Percentiles rank a stretch among this genome's conserved stretches.
Conservation (phyloP, 1,140 invertebrate genomes). For the Mycetomoellerius zeteki region DNA sequence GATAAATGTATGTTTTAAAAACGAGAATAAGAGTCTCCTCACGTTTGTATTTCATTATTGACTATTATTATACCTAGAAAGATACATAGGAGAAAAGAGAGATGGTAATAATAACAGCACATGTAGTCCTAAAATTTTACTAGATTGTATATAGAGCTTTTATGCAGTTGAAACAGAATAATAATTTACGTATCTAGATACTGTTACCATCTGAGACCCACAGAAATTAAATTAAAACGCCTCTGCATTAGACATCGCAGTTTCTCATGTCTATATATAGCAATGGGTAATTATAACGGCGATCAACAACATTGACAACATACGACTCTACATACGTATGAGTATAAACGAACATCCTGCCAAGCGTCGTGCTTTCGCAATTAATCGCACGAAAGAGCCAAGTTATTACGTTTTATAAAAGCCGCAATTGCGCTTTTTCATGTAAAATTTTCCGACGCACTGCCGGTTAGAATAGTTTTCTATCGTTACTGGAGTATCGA, state of each 20-base stretch:
- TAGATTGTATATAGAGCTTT: background rate
- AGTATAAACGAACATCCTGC: constrained; percentile 3
- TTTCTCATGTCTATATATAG: background rate
- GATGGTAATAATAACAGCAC: background rate
- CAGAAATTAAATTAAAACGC: constrained; percentile 13
- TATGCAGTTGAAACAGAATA: background rate
- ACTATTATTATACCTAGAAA: background rate
- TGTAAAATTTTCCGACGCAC: background rate
- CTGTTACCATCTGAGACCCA: background rate
- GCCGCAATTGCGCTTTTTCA: background rate
- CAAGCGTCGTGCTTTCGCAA: constrained; percentile 28
- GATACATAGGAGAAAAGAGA: background rate
- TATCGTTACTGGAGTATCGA: constrained; percentile 17
- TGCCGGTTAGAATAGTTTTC: background rate
- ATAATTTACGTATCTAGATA: background rate
- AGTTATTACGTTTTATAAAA: background rate
- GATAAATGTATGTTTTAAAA: constrained; percentile 12
- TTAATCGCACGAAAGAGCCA: constrained; percentile 18
- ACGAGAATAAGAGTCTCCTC: background rate
- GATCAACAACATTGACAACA: constrained; percentile 16
- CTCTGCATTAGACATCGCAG: background rate
- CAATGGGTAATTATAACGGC: constrained; percentile 36
- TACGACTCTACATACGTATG: background rate
- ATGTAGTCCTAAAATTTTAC: background rate
- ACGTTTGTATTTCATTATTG: background rate